Percentiles rank a stretch among this genome's conserved stretches.
phyloP scores from a whole-genome alignment of 2,113 vertebrate species.

The Siniperca chuatsi region DNA sequence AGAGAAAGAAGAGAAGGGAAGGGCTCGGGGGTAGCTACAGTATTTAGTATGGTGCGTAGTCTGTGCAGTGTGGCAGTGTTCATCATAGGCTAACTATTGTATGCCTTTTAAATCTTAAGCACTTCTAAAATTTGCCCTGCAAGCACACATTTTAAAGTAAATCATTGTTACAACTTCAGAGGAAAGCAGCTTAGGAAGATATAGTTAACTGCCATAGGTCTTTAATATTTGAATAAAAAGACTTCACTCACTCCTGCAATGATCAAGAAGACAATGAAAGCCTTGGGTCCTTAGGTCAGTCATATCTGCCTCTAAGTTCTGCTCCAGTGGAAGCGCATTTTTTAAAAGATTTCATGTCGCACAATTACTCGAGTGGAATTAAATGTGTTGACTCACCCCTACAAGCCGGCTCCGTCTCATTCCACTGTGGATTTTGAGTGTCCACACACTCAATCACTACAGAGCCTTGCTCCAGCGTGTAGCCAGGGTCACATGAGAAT shows the following conservation, averaged over 20 bases:
- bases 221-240: conserved; percentile 66
- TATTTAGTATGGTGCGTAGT: conserved; percentile 49
- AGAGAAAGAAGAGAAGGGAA: conserved; percentile 12
- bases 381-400: conserved; percentile 85
- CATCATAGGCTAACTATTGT: conserved; percentile 52
- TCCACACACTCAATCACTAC: conserved; percentile 95
- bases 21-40: conserved; percentile 10
- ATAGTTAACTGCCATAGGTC: conserved; percentile 63
- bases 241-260: conserved; percentile 42
- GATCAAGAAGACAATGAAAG: conserved; percentile 62
- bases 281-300: conserved; percentile 37
- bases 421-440: conserved; percentile 93
- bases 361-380: conserved; percentile 33
- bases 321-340: conserved; percentile 40
- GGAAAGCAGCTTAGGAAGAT: conserved; percentile 69
- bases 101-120: conserved; percentile 64
- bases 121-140: conserved; percentile 65
- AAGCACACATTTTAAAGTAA: conserved; percentile 62
- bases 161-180: conserved; percentile 66
- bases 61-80: conserved; percentile 41
- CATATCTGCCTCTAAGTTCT: conserved; percentile 35
- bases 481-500: conserved; percentile 95
- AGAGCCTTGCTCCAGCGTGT: conserved; percentile 97
- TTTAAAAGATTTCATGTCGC: conserved; percentile 32
- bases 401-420: conserved; percentile 96